Percentiles rank a stretch among this genome's conserved stretches.
Evolutionary conservation across 2,113 vertebrate genomes (phyloP).

Genomic region (Lichenostomus cassidix): DNA sequence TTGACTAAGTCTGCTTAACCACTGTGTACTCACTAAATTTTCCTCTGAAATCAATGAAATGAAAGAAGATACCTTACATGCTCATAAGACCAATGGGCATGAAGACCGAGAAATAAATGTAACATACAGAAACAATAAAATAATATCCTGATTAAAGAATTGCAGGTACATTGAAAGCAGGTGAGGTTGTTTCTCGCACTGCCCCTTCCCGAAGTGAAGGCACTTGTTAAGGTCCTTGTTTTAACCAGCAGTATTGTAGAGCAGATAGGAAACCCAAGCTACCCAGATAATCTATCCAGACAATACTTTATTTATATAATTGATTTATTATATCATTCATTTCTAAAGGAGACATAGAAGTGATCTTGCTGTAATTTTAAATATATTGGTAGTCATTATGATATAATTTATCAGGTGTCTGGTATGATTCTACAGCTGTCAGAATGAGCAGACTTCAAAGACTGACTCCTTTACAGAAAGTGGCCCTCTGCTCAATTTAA

Average conservation of each 20-base stretch:
- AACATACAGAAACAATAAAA: neutral
- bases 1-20: neutral
- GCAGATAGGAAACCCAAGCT: neutral
- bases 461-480: neutral
- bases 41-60: neutral
- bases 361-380: neutral
- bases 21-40: neutral
- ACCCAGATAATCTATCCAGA: neutral
- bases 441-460: neutral
- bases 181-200: neutral
- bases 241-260: neutral
- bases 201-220: neutral
- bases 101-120: neutral
- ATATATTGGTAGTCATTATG: neutral
- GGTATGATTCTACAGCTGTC: neutral
- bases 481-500: neutral
- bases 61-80: neutral
- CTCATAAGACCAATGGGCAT: neutral
- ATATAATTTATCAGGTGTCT: neutral
- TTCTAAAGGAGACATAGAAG: neutral
- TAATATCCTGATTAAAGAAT: neutral
- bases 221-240: neutral
- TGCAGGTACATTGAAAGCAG: fast-evolving
- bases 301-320: neutral
- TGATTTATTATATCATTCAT: neutral